Evolutionary conservation across 2,113 vertebrate genomes (phyloP).

Genomic region (Apeltes quadracus): DNA sequence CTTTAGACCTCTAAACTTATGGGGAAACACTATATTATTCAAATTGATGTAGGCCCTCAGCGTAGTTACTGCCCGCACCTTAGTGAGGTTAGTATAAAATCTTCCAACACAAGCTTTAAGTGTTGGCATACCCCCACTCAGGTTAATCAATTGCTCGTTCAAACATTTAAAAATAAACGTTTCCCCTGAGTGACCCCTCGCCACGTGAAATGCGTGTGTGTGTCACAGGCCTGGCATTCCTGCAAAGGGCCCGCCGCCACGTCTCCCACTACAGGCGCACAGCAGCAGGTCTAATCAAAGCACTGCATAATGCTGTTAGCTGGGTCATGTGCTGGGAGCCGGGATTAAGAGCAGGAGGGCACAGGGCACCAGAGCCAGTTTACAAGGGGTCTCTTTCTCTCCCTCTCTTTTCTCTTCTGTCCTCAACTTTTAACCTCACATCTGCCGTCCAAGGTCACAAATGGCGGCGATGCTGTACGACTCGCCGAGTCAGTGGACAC

Average conservation of each 20-base stretch:
- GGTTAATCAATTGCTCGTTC: neutral
- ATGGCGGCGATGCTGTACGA: neutral
- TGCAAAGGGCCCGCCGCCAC: conserved; percentile 12
- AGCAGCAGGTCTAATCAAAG: conserved; percentile 76
- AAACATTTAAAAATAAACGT: conserved; percentile 3
- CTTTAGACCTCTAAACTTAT: no score
- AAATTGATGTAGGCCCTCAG: no score
- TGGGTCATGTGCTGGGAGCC: conserved; percentile 78
- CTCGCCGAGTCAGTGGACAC: neutral
- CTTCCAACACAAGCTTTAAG: neutral
- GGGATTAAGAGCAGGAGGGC: conserved; percentile 76
- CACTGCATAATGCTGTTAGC: conserved; percentile 75
- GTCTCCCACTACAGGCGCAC: conserved; percentile 39
- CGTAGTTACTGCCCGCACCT: no score
- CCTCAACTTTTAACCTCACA: conserved; percentile 10
- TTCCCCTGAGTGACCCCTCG: conserved; percentile 11
- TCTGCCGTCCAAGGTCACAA: conserved; percentile 13
- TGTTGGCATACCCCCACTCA: neutral
- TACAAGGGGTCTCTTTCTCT: conserved; percentile 31
- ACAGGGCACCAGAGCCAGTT: conserved; percentile 70
- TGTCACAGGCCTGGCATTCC: conserved; percentile 32
- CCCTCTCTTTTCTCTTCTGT: neutral
- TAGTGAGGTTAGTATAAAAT: no score
- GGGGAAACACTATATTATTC: no score
- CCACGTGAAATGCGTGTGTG: conserved; percentile 48